Evolutionary conservation across 1,140 invertebrate species (phyloP), one percentile per base, ranked within the genome.

Genomic region (Goniozus legneri): DNA sequence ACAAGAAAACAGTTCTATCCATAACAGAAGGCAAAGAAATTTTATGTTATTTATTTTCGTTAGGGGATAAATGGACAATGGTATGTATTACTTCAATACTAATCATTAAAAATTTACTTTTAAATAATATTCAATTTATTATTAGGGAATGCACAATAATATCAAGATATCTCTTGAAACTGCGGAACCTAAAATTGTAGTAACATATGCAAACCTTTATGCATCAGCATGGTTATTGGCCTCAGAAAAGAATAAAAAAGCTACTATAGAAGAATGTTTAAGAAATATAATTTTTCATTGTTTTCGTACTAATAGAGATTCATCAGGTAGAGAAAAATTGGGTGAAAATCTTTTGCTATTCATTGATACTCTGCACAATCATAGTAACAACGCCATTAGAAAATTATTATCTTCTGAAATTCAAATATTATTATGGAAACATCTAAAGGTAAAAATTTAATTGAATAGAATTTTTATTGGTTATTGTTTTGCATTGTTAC

Each of bases 311-410:
- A 18, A 54, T 14, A 53, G 62, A 49, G 47, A 50, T 35, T 33
- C 14, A 1, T 22, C 10, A 10, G 56, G 54, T 18, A 39, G 44
- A 10, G 40, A 43, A 3, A 56, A 54, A 15, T 39, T 61, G 14
- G 48, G 60, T 30, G 47, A 45, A 47, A 65, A 65, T 50, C 30
- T 65, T 12, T 22, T 61, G 2, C 14, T 18, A 15, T 42, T 65
- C 24, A 20, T 65, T 13, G n/a, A 56, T 16, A 32, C 44, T 8
- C 52, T 65, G 8, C 48, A 59, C 20, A 8, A 44, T 7, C 43
- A 16, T 6, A 33, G 51, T 30, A 36, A 49, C 38, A 10, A n/a
- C 18, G 16, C 19, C 13, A 30, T 52, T 3, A 56, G 22, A 41
- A 13, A 16, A 15, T 41, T 48, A 18, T 47, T 65, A 13, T 47